These are phyloP conservation scores for Agapornis roseicollis DNA, from an alignment of 2,113 vertebrate species.

Conservation along the genomic window DNA sequence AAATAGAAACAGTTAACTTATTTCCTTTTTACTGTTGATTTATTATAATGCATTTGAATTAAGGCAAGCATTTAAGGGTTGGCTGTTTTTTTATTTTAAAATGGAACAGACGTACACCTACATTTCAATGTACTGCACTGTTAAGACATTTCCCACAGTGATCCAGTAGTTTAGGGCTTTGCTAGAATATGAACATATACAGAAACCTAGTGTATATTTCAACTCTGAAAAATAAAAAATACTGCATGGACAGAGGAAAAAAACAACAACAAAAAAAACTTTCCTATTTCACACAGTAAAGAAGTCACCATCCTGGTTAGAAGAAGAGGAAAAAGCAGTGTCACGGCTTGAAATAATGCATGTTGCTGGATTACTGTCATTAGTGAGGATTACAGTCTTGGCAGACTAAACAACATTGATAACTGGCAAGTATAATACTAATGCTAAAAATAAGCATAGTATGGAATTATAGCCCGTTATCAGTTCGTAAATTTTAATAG, in stretches of 20 bases:
- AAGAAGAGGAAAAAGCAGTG: not conserved
- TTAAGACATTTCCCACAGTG: not conserved
- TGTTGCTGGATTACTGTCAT: not conserved
- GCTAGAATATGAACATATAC: not conserved
- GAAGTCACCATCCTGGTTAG: not conserved
- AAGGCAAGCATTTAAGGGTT: not conserved
- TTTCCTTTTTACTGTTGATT: not conserved
- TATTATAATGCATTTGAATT: not conserved
- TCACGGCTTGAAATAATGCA: not conserved
- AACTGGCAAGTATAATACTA: not conserved
- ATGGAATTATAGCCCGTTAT: not conserved
- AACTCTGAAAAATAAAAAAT: not conserved
- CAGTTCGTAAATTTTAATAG: not conserved
- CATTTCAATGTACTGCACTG: not conserved
- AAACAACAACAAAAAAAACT: accelerated
- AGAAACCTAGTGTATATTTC: not conserved
- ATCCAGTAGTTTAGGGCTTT: not conserved
- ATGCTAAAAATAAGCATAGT: not conserved
- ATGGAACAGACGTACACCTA: not conserved
- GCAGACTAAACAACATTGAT: not conserved
- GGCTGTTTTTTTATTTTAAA: not conserved
- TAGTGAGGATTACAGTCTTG: not conserved
- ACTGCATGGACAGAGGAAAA: not conserved
- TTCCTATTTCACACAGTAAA: not conserved
- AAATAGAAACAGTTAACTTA: not conserved